These are phyloP conservation scores for Andrena fulva DNA, from an alignment of 2,888 invertebrate species.

Conservation along the genomic window DNA sequence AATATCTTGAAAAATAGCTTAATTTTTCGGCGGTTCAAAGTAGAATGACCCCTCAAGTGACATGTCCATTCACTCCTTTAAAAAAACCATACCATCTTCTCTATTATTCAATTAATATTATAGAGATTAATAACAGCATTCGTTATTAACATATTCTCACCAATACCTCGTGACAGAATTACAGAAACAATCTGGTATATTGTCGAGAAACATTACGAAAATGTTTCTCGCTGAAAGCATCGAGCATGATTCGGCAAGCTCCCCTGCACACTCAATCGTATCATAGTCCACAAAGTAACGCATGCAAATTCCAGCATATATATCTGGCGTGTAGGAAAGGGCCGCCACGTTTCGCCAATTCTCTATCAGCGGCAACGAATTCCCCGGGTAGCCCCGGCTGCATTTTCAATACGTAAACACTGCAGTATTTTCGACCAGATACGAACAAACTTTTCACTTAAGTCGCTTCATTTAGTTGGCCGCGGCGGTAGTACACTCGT, in stretches of 20 bases:
- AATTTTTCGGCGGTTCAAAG: too few species aligned
- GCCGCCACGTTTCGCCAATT: constrained; percentile 41
- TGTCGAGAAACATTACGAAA: constrained; percentile 3
- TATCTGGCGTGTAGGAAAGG: constrained; percentile 36
- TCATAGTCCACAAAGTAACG: constrained; percentile 55
- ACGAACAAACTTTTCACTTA: constrained; percentile 81
- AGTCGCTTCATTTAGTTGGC: constrained; percentile 81
- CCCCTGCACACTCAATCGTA: constrained; percentile 40
- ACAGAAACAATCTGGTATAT: neutral
- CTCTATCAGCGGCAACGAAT: constrained; percentile 57
- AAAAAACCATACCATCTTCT: too few species aligned
- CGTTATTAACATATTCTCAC: too few species aligned
- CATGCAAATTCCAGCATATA: constrained; percentile 57
- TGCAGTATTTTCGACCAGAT: constrained; percentile 76
- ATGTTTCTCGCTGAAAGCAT: constrained; percentile 17
- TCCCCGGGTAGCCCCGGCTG: constrained; percentile 65
- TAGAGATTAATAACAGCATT: too few species aligned
- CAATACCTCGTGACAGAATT: neutral
- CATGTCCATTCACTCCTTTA: too few species aligned
- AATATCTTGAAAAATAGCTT: too few species aligned
- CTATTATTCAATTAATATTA: too few species aligned
- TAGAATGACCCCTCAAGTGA: too few species aligned
- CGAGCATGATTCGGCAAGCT: constrained; percentile 15
- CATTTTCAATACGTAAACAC: constrained; percentile 77
- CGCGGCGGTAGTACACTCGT: constrained; percentile 74